Conservation (phyloP, 2,113 vertebrate genomes). For the Pongo abelii region DNA sequence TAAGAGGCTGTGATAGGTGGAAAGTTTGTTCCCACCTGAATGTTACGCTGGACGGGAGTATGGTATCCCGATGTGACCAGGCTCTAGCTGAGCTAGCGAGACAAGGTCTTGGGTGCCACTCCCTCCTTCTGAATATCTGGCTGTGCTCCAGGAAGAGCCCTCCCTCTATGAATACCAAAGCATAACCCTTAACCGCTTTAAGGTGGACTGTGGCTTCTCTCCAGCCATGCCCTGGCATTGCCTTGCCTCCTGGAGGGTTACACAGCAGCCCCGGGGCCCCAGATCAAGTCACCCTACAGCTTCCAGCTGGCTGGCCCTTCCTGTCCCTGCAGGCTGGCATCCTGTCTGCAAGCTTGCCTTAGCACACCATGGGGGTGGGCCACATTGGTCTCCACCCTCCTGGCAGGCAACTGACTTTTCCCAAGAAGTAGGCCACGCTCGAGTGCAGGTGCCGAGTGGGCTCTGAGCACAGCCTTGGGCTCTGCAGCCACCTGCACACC, state of each 20-base stretch:
- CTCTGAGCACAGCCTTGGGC: not conserved
- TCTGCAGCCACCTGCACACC: conserved; percentile 47
- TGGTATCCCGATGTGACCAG: accelerated
- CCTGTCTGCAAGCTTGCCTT: not conserved
- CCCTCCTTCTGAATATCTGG: not conserved
- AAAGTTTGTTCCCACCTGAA: not conserved
- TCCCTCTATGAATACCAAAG: not conserved
- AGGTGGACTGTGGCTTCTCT: not conserved
- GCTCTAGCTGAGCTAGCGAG: not conserved
- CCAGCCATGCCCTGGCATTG: not conserved
- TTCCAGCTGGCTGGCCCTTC: accelerated
- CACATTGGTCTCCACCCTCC: not conserved
- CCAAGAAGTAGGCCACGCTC: accelerated
- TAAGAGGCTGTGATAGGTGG: not conserved
- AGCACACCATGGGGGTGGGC: accelerated
- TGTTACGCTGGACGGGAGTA: not conserved
- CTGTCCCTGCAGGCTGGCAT: not conserved
- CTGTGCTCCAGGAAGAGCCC: accelerated
- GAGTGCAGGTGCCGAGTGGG: accelerated
- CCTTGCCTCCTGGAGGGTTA: not conserved
- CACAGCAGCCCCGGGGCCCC: not conserved
- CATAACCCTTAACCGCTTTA: accelerated
- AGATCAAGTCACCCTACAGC: accelerated
- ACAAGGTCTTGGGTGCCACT: accelerated
- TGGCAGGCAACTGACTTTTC: accelerated